Conservation (phyloP, 1,140 invertebrate species). For the Temnothorax longispinosus region DNA sequence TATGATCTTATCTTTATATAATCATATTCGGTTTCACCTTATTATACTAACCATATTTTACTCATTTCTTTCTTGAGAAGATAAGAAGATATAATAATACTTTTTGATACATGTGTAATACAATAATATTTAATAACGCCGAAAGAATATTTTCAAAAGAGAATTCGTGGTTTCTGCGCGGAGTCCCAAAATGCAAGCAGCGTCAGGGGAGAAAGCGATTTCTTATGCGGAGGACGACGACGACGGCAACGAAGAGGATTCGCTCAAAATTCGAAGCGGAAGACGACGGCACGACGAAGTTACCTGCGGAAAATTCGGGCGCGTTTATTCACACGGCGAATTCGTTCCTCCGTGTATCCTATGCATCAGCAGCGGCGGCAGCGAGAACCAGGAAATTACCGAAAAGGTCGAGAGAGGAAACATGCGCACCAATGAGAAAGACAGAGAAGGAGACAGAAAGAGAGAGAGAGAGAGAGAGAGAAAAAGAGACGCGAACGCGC, state of each 20-base stretch:
- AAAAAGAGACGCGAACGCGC: conserved; percentile 43
- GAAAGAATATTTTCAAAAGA: background rate
- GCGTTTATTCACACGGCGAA: conserved; percentile 42
- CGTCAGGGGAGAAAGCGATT: conserved; percentile 3
- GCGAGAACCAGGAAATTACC: conserved; percentile 61
- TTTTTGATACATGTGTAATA: background rate
- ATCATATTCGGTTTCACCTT: too few relatives aligned
- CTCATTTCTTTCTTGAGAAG: background rate
- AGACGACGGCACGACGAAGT: conserved; percentile 37
- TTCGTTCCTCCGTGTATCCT: conserved; percentile 51
- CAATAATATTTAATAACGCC: background rate
- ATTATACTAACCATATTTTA: too few relatives aligned
- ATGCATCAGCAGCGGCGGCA: conserved; percentile 40
- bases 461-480: background rate
- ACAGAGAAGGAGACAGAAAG: conserved; percentile 36
- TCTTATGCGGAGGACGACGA: conserved; percentile 36
- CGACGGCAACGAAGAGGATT: conserved; percentile 12
- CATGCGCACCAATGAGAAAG: conserved; percentile 20
- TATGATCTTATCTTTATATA: too few relatives aligned
- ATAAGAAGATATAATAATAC: background rate
- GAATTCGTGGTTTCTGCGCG: background rate
- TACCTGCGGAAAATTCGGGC: conserved; percentile 48
- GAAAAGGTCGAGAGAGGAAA: conserved; percentile 54
- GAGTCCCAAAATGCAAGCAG: conserved; percentile 12
- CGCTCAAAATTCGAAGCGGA: conserved; percentile 52